Base-by-base conservation (phyloP, 2,797 vertebrate species). In the Cyprinella venusta region DNA sequence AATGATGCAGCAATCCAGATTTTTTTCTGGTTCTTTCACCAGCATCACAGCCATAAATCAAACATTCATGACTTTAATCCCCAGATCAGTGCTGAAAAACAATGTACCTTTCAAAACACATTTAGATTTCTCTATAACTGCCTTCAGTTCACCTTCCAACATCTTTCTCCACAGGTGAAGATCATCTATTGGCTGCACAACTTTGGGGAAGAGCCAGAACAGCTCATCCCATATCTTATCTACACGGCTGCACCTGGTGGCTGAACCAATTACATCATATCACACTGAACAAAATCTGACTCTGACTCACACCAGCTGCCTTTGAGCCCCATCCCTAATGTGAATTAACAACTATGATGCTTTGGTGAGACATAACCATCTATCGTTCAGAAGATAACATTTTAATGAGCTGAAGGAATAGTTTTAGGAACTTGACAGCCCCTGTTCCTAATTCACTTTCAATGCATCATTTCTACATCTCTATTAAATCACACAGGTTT, bases 201-300 rank as follows among this genome's bases (percentile, higher is more conserved):
- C 64, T 68, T 33, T 81, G 26, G 68, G 54, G 52, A 81, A 61
- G 36, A 70, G 67, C 67, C 71, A 75, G 63, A 82, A 50, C 65
- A 83, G 82, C 82, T 61, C 67, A 70, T 68, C 19, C 78, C 6
- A 38, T 70, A 83, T 83, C 75, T 83, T 78, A 78, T 83, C 82
- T 71, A 19, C 26, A 7, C 5, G 16, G 4, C 38, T 71, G 54
- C 75, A 83, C 82, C 82, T 83, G 75, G 74, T 83, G 75, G 82
- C 82, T 78, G 40, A 83, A 83, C 75, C 65, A 83, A 78, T 83
- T 70, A 78, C 75, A 69, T 83, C 54, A 83, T 71, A 83, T 83
- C 65, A 78, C 65, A 78, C 40, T 78, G 65, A 83, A 63, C 42
- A 26, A 54, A 76, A 54, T 76, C 48, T 76, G n/a, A 72, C 67